A percentile compares a stretch with the other conserved stretches of the same genome.
Evolutionary conservation across 2,888 invertebrate genomes (phyloP).

Genomic region (Pristionchus exspectatus): DNA sequence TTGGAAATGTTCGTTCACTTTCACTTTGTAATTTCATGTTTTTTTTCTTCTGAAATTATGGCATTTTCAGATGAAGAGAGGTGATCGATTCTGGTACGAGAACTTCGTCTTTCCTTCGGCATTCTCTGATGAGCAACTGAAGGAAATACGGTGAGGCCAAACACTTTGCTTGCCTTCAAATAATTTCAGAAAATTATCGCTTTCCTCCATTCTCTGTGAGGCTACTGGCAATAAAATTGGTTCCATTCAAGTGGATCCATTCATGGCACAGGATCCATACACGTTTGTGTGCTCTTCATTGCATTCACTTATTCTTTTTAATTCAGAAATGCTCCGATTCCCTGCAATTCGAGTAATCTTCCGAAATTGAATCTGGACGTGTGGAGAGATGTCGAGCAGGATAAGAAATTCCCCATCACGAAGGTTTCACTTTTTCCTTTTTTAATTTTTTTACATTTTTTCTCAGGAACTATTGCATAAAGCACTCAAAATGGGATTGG

Average conservation of each 20-base stretch:
- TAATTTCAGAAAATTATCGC: conserved; percentile 60
- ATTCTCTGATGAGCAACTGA: conserved; percentile 75
- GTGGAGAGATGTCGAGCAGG: conserved; percentile 76
- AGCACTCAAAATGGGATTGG: conserved; percentile 73
- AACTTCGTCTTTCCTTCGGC: conserved; percentile 78
- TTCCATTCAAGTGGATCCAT: conserved; percentile 74
- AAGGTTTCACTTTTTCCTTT: conserved; percentile 42
- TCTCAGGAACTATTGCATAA: conserved; percentile 74
- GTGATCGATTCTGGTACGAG: conserved; percentile 80
- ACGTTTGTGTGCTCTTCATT: conserved; percentile 64
- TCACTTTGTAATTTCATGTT: background rate
- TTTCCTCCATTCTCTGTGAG: conserved; percentile 76
- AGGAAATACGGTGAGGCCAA: conserved; percentile 64
- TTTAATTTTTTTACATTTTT: background rate
- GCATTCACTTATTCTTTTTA: background rate
- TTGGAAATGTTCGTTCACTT: conserved; percentile 66
- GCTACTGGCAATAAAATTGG: conserved; percentile 72
- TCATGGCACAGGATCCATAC: conserved; percentile 75
- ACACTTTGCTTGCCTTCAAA: no score
- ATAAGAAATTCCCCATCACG: conserved; percentile 74
- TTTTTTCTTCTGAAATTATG: background rate
- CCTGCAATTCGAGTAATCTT: conserved; percentile 74
- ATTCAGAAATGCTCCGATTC: conserved; percentile 75
- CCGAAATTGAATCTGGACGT: conserved; percentile 63
- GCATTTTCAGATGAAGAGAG: conserved; percentile 66